Evolutionary conservation across 2,113 vertebrate species (phyloP).

Genomic region (Tragelaphus buxtoni): DNA sequence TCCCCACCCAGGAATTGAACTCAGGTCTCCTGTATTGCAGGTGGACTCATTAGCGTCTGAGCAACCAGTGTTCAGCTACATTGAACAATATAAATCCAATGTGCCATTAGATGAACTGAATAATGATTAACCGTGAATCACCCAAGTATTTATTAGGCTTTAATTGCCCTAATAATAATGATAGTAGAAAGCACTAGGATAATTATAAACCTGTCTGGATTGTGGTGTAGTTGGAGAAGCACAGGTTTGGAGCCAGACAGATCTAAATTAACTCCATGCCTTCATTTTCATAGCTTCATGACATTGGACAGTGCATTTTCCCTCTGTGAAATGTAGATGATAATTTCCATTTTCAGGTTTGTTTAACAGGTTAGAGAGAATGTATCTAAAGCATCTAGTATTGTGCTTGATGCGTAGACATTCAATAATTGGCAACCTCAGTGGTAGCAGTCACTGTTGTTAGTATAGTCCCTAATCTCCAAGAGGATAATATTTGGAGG

Average conservation of each 20-base stretch:
- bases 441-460: neutral
- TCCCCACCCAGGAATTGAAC: neutral
- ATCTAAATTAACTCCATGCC: neutral
- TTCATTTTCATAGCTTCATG: neutral
- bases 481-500: neutral
- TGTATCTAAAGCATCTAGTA: neutral
- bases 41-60: neutral
- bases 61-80: neutral
- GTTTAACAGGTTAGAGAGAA: slow-evolving; percentile 30
- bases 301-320: neutral
- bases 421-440: neutral
- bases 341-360: slow-evolving; percentile 20
- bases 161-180: slow-evolving; percentile 33
- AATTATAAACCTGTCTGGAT: slow-evolving; percentile 25
- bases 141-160: slow-evolving; percentile 25
- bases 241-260: neutral
- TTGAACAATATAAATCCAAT: neutral
- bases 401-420: neutral
- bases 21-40: neutral
- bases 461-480: neutral
- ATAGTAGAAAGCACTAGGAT: neutral
- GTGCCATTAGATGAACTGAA: slow-evolving; percentile 18
- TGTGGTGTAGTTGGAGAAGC: neutral
- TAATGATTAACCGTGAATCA: neutral
- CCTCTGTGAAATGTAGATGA: neutral